Conservation (phyloP, 2,113 vertebrate species). For the Sakesphorus luctuosus region DNA sequence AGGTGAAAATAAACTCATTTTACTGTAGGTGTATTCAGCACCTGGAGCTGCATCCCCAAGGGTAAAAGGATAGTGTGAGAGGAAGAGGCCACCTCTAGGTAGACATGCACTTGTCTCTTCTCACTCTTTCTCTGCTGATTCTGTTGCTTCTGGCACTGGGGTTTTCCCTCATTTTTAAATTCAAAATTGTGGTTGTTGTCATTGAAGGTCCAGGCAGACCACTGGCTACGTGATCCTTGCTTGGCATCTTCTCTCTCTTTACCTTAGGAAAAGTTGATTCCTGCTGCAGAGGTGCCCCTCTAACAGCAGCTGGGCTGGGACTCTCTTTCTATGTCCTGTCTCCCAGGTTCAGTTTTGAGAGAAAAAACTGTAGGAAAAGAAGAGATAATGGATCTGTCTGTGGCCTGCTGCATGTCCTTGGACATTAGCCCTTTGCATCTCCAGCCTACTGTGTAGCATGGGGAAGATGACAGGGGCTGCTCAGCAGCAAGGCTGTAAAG, state of each 20-base stretch:
- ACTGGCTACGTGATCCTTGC: not conserved
- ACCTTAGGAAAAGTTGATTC: not conserved
- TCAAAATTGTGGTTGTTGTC: not conserved
- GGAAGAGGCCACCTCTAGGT: not conserved
- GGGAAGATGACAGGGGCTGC: not conserved
- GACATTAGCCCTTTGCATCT: not conserved
- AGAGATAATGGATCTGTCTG: not conserved
- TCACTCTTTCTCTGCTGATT: not conserved
- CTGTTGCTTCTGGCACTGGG: not conserved
- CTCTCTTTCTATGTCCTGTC: not conserved
- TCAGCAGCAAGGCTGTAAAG: not conserved
- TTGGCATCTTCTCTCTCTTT: not conserved
- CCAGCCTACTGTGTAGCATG: not conserved
- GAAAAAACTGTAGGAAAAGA: not conserved
- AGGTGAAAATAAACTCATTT: not conserved
- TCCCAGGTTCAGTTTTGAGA: not conserved
- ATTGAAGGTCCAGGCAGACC: not conserved
- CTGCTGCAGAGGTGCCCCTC: not conserved
- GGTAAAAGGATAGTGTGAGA: not conserved
- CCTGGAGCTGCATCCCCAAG: not conserved
- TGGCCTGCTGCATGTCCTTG: not conserved
- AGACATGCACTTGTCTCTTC: not conserved
- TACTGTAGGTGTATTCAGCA: not conserved
- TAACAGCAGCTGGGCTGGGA: not conserved
- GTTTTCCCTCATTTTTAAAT: not conserved